Evolutionary conservation across 1,140 invertebrate species (phyloP), one percentile per base, ranked within the genome.

Genomic region (Nephila pilipes): DNA sequence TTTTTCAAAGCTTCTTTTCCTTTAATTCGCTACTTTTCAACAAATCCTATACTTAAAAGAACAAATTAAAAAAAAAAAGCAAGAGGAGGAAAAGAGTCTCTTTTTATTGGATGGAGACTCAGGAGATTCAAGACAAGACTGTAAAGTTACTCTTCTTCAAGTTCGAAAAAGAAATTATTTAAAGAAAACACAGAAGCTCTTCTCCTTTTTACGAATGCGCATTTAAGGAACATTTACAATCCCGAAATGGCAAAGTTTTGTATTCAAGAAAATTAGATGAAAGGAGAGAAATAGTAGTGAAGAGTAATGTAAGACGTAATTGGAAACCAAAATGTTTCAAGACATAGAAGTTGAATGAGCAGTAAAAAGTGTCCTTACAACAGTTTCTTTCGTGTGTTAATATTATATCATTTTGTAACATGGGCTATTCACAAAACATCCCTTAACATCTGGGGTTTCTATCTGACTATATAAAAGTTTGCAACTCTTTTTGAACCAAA

Each of bases 31-130:
- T 75, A 32, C 29, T 32, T 29, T 75, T 75, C 69, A 75, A 75
- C 69, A 75, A 75, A 75, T 75, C 69, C 69, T 75, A 36, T 75
- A 75, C 69, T 75, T 75, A 29, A 75, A 32, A 20, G 69, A 75
- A 75, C 69, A 75, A 36, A 75, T 75, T 75, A 32, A 32, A 32
- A 32, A 20, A 32, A 32, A 32, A 75, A 75, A 75, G 32, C 29
- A 12, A 36, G 69, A 18, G 14, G 63, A 29, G 12, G 69, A 36
- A 75, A 75, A 36, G 69, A 75, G 29, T 32, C 69, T 12, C 65
- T 75, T 75, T 75, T 75, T 75, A 75, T 75, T 75, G 69, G 69
- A 75, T 36, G 69, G 69, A 29, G 69, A 36, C 69, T 75, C 69
- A 36, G 32, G 69, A 75, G 69, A 75, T 75, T 75, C 32, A 75